Evolutionary conservation across 2,797 vertebrate genomes (phyloP).

Genomic region (Tachyglossus aculeatus): DNA sequence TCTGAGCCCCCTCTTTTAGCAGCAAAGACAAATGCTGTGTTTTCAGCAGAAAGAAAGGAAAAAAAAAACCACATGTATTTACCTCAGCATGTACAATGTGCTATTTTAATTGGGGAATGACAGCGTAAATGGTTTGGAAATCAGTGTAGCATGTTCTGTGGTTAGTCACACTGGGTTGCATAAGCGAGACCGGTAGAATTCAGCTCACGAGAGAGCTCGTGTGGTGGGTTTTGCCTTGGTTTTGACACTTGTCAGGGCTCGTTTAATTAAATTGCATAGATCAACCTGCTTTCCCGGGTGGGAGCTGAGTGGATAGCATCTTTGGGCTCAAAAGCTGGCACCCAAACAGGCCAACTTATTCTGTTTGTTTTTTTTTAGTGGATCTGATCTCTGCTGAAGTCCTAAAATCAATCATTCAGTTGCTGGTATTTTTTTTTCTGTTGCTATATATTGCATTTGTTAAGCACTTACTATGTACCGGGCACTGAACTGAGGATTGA

Average conservation of each 20-base stretch:
- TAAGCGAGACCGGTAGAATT: slow-evolving; percentile 29
- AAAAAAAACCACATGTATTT: too few relatives aligned
- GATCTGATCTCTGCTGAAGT: too few relatives aligned
- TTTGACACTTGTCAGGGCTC: slow-evolving; percentile 48
- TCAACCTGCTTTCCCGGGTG: slow-evolving; percentile 52
- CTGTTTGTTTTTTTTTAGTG: too few relatives aligned
- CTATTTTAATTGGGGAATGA: slow-evolving; percentile 48
- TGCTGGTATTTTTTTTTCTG: too few relatives aligned
- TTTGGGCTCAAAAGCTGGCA: slow-evolving; percentile 49
- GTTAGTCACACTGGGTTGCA: slow-evolving; percentile 39
- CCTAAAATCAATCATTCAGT: too few relatives aligned
- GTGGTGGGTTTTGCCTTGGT: slow-evolving; percentile 21
- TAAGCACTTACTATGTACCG: too few relatives aligned
- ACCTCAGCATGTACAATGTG: neutral
- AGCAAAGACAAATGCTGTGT: neutral
- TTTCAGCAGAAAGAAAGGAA: neutral
- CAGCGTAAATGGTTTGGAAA: slow-evolving; percentile 50
- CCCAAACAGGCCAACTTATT: too few relatives aligned
- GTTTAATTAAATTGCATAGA: slow-evolving; percentile 68
- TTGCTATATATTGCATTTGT: too few relatives aligned
- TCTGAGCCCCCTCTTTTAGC: too few relatives aligned
- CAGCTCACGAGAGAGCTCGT: slow-evolving; percentile 33
- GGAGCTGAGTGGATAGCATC: slow-evolving; percentile 28
- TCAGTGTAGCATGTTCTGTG: slow-evolving; percentile 27
- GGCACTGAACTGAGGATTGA: too few relatives aligned